Percentiles rank a stretch among this genome's conserved stretches.
These are phyloP conservation scores for Edolisoma coerulescens DNA, from an alignment of 2,113 vertebrate species.

Conservation along the genomic window DNA sequence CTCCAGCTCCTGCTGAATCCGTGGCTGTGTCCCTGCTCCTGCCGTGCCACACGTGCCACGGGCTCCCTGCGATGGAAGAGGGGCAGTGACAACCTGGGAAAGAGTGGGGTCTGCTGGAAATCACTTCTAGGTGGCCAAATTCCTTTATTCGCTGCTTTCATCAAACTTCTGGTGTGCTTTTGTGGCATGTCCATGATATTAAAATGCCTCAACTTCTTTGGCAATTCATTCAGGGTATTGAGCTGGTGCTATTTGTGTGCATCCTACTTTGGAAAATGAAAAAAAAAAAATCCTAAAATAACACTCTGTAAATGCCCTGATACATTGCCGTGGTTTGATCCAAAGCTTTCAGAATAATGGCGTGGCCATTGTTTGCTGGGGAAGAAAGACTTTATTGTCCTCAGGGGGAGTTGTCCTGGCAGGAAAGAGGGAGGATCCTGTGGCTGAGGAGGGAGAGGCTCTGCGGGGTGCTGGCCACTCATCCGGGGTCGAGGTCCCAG, in stretches of 20 bases:
- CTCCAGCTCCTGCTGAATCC: background rate
- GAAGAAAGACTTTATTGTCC: background rate
- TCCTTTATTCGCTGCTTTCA: accelerated
- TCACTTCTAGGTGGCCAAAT: background rate
- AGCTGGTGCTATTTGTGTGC: background rate
- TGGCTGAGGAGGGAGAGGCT: background rate
- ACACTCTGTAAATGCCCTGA: background rate
- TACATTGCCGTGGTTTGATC: background rate
- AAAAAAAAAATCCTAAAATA: accelerated
- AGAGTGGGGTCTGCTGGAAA: background rate
- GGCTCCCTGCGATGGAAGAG: accelerated
- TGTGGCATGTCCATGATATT: too few relatives aligned
- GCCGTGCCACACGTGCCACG: accelerated
- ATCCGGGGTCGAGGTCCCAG: accelerated
- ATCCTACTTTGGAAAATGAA: background rate
- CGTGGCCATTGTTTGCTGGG: background rate
- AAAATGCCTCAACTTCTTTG: background rate
- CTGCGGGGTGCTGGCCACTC: background rate
- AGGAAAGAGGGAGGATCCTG: background rate
- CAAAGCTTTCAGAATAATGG: background rate
- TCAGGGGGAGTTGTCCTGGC: background rate
- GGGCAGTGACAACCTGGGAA: background rate
- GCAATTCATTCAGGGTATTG: accelerated
- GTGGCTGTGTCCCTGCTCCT: background rate
- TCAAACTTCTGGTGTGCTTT: background rate